Evolutionary conservation across 35 echinoderm and acorn worm genomes (phyloP).

Genomic region (Apostichopus japonicus): DNA sequence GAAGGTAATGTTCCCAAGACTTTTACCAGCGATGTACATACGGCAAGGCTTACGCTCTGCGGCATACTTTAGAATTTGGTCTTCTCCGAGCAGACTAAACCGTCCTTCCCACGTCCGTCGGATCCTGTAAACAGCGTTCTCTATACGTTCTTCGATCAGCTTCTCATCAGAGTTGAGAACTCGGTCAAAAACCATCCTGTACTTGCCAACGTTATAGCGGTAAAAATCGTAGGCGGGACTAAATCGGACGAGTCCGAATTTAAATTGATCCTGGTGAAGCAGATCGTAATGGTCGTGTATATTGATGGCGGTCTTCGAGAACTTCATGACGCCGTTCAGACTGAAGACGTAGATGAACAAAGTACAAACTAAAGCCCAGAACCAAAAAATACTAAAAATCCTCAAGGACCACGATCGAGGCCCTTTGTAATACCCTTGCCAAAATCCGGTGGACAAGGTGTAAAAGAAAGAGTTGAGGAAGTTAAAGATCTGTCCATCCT

Average conservation of each 20-base stretch:
- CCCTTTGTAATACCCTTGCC: slow-evolving; percentile 69
- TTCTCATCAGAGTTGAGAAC: slow-evolving; percentile 73
- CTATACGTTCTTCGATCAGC: slow-evolving; percentile 59
- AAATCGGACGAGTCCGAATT: slow-evolving; percentile 75
- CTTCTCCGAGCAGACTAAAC: slow-evolving; percentile 83
- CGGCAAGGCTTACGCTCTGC: slow-evolving; percentile 69
- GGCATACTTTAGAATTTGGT: slow-evolving; percentile 65
- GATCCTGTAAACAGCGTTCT: slow-evolving; percentile 70
- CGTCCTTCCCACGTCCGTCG: slow-evolving; percentile 70
- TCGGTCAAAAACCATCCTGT: slow-evolving; percentile 57
- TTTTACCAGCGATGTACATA: slow-evolving; percentile 67
- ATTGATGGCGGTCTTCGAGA: slow-evolving; percentile 58
- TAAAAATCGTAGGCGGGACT: slow-evolving; percentile 84
- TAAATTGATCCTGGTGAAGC: slow-evolving; percentile 65
- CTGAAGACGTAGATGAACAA: slow-evolving; percentile 79
- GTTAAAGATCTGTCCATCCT: slow-evolving; percentile 69
- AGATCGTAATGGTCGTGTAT: slow-evolving; percentile 62
- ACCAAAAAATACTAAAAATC: slow-evolving; percentile 73
- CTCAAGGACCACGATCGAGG: slow-evolving; percentile 66
- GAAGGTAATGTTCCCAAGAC: slow-evolving; percentile 72
- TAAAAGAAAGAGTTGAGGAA: slow-evolving; percentile 68
- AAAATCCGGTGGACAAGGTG: slow-evolving; percentile 47
- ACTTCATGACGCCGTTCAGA: slow-evolving; percentile 66
- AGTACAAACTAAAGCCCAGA: slow-evolving; percentile 58
- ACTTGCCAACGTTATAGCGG: slow-evolving; percentile 67